Evolutionary conservation across 2,888 invertebrate species (phyloP).

Genomic region (Andrena marginata): DNA sequence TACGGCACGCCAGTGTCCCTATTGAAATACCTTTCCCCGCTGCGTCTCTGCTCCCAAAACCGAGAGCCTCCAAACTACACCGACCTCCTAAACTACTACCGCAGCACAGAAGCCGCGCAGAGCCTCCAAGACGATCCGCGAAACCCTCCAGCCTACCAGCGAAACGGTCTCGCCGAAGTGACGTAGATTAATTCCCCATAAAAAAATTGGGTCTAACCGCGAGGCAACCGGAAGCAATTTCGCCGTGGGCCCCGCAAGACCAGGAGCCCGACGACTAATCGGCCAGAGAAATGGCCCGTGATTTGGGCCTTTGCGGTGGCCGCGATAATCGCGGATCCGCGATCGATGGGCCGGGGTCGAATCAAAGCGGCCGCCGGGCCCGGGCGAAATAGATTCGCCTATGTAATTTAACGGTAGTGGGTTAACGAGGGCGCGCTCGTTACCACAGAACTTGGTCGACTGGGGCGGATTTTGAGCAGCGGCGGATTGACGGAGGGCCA

Average conservation of each 20-base stretch:
- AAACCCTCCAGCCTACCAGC: background rate
- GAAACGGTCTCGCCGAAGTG: background rate
- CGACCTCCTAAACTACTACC: too few relatives aligned
- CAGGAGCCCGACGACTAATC: background rate
- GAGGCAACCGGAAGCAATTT: conserved; percentile 31
- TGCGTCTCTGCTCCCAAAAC: too few relatives aligned
- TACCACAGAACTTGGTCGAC: conserved; percentile 63
- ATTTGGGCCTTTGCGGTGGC: background rate
- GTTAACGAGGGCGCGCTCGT: conserved; percentile 69
- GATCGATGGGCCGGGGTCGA: background rate
- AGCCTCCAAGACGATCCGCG: background rate
- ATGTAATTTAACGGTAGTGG: conserved; percentile 70
- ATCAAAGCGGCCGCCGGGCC: conserved; percentile 12
- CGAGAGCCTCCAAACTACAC: too few relatives aligned
- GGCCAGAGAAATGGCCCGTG: background rate
- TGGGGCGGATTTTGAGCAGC: conserved; percentile 67
- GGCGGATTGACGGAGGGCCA: conserved; percentile 73
- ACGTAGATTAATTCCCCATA: conserved; percentile 37
- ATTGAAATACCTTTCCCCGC: too few relatives aligned
- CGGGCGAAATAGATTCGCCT: conserved; percentile 36
- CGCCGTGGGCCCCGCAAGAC: conserved; percentile 10
- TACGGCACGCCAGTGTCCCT: too few relatives aligned
- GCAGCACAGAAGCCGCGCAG: too few relatives aligned
- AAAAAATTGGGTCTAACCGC: background rate
- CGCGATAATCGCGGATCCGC: background rate